A percentile compares a stretch with the other conserved stretches of the same genome.
These are phyloP conservation scores for Andricus curvator DNA, from an alignment of 2,888 invertebrate genomes.

Conservation along the genomic window DNA sequence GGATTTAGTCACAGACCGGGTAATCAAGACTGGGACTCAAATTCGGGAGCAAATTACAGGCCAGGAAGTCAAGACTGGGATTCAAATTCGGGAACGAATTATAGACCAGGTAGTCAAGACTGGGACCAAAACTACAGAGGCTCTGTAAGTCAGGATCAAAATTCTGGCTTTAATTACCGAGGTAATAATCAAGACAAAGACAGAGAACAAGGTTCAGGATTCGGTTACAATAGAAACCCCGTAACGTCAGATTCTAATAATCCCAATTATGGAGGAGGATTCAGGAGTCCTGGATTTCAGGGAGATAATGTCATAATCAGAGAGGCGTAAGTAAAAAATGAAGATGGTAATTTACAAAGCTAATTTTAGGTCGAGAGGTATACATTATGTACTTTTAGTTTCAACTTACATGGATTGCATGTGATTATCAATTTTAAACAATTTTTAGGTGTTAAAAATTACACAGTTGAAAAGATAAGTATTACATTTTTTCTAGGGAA, in stretches of 20 bases:
- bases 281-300: conserved; percentile 48
- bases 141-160: not conserved
- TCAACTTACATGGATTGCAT: too few species aligned
- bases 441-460: too few species aligned
- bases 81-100: not conserved
- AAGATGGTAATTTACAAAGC: not conserved
- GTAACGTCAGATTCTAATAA: conserved; percentile 19
- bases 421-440: too few species aligned
- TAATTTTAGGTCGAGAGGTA: not conserved
- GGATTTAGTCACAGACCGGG: conserved; percentile 49
- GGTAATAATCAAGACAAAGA: conserved; percentile 64
- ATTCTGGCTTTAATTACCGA: not conserved
- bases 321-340: conserved; percentile 69
- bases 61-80: conserved; percentile 10
- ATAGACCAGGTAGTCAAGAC: not conserved
- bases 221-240: conserved; percentile 12
- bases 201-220: conserved; percentile 49
- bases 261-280: conserved; percentile 21
- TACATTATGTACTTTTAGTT: too few species aligned
- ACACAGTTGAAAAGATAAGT: too few species aligned
- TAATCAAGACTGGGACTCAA: conserved; percentile 21
- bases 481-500: too few species aligned
- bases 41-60: conserved; percentile 13
- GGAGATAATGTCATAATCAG: conserved; percentile 69
- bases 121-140: not conserved